phyloP scores from a whole-genome alignment of 2,113 vertebrate genomes.

The Talpa occidentalis region DNA sequence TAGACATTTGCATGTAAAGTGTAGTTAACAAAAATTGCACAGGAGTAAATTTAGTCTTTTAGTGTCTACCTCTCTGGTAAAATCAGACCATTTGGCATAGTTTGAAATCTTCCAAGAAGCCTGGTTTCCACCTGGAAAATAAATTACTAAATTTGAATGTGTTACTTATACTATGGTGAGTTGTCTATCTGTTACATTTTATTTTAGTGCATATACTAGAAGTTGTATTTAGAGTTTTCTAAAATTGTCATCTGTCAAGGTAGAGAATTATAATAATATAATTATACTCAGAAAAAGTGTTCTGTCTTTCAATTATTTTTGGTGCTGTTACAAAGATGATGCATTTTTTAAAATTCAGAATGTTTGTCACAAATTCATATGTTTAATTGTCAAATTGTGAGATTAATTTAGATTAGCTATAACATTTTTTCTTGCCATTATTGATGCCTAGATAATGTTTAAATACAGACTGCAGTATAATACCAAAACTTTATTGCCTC shows the following conservation, averaged over 20 bases:
- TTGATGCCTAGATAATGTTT: constrained; percentile 13
- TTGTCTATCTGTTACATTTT: constrained; percentile 81
- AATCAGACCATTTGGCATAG: constrained; percentile 77
- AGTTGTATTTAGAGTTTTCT: constrained; percentile 80
- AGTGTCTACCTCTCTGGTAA: constrained; percentile 66
- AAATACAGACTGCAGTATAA: not conserved
- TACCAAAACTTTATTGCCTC: not conserved
- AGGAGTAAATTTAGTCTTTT: constrained; percentile 74
- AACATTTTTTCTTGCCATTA: constrained; percentile 41
- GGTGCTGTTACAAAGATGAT: constrained; percentile 67
- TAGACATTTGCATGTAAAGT: constrained; percentile 70
- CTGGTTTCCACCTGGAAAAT: constrained; percentile 81
- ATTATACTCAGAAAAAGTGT: constrained; percentile 74
- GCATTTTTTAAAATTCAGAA: constrained; percentile 59
- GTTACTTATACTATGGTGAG: constrained; percentile 80
- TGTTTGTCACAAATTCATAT: constrained; percentile 64
- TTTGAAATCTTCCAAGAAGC: constrained; percentile 78
- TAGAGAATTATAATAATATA: constrained; percentile 81
- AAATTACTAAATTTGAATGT: constrained; percentile 80
- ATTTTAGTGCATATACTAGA: constrained; percentile 81
- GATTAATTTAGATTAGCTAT: constrained; percentile 66
- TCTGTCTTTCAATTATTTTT: constrained; percentile 76
- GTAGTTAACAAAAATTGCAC: constrained; percentile 74
- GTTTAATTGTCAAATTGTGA: constrained; percentile 57
- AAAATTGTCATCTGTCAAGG: constrained; percentile 84